phyloP scores from a whole-genome alignment of 2,888 invertebrate species.

The Ligdia adustata region DNA sequence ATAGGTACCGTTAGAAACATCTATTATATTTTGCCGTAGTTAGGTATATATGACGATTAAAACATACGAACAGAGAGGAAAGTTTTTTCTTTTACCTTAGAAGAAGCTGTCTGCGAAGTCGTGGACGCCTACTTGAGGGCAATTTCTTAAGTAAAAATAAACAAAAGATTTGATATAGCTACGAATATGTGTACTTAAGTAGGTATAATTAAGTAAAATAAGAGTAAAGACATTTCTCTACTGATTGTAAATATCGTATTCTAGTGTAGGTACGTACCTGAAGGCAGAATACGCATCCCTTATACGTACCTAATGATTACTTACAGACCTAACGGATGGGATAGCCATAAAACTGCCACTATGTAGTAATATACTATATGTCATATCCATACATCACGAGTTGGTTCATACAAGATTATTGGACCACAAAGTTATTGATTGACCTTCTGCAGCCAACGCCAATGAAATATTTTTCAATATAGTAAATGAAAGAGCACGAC shows the following conservation, averaged over 20 bases:
- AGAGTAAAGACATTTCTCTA: too few species aligned
- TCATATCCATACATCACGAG: slow-evolving; percentile 3
- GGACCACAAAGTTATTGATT: slow-evolving; percentile 2
- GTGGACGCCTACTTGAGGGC: slow-evolving; percentile 25
- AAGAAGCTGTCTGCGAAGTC: slow-evolving; percentile 29
- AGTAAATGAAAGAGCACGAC: too few species aligned
- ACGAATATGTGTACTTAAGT: neutral
- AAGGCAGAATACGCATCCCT: too few species aligned
- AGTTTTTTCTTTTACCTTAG: slow-evolving; percentile 35
- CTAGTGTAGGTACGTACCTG: too few species aligned
- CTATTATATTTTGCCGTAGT: too few species aligned
- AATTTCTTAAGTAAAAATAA: slow-evolving; percentile 26
- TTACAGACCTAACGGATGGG: neutral
- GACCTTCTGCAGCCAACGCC: neutral
- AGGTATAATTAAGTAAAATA: too few species aligned
- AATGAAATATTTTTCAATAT: too few species aligned
- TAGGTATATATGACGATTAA: too few species aligned
- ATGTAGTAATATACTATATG: neutral
- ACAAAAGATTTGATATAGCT: neutral
- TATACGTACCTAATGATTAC: too few species aligned
- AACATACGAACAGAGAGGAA: too few species aligned
- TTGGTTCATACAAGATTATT: slow-evolving; percentile 1
- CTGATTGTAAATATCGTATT: too few species aligned
- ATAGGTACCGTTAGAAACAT: too few species aligned
- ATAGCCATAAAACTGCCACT: neutral